Conservation (phyloP, 2,113 vertebrate genomes). For the Melozone crissalis region DNA sequence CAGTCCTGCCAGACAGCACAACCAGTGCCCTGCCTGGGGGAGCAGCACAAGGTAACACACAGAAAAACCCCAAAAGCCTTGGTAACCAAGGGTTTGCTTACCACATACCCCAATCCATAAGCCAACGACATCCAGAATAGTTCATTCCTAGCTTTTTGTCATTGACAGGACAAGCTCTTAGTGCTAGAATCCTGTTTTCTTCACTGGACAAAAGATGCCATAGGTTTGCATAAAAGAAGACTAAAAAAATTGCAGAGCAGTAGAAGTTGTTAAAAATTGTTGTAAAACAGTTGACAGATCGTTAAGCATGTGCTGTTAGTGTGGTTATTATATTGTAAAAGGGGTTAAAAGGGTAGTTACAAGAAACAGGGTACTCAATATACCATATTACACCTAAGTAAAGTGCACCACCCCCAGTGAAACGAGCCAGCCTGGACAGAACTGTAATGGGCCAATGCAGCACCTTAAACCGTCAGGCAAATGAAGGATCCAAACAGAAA, state of each 20-base stretch:
- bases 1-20: fast-evolving
- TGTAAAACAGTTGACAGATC: too few species aligned
- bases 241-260: neutral
- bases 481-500: too few species aligned
- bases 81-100: neutral
- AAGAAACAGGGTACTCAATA: too few species aligned
- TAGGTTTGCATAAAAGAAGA: neutral
- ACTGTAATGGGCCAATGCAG: too few species aligned
- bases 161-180: neutral
- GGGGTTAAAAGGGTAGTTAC: too few species aligned
- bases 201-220: neutral
- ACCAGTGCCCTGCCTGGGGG: neutral
- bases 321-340: too few species aligned
- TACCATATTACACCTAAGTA: too few species aligned
- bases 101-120: neutral
- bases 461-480: too few species aligned
- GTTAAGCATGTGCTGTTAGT: too few species aligned
- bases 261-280: neutral
- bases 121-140: neutral
- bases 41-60: neutral
- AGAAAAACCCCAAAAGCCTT: neutral
- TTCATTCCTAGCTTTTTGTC: neutral
- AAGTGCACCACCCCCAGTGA: too few species aligned
- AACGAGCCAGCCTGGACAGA: too few species aligned
- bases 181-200: neutral